Base-by-base conservation (phyloP, 2,113 vertebrate genomes). In the Lethenteron reissneri region DNA sequence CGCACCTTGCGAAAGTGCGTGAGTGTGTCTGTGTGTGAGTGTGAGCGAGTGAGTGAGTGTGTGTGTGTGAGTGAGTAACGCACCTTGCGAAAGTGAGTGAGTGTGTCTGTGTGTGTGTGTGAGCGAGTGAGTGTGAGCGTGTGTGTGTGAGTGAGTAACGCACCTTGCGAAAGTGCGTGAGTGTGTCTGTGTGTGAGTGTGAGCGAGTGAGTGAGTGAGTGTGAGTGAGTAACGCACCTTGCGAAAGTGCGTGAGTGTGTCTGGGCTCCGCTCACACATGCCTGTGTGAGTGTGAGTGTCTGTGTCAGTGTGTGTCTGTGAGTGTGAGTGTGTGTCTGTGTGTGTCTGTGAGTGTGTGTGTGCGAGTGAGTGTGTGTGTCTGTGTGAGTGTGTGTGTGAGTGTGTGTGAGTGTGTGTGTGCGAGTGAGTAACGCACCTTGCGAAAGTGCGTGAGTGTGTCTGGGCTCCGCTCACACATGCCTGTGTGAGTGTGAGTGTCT, bases 81-180 rank as follows among this genome's bases (percentile, higher is more conserved):
- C 85, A 99, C 94, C 88, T 99, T 99, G 84, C 92, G 86, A 78
- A 99, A 6, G 41, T 41, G 41, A 6, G 41, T 41, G 3, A 3
- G 41, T 41, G 41, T 41, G 41, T 5, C 4, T 41, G 92, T 25
- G 21, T 25, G 21, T 41, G 41, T 41, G 4, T 5, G 41, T 41
- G 41, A 3, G 41, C 5, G 41, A 3, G 41, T 6, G 41, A 3
- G 41, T 3, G 41, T 6, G 41, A 3, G 41, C 5, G 21, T 21
- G 41, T 41, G 21, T 21, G 21, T 21, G 21, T 21, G 21, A 21
- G 41, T 41, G 41, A 41, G 25, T 73, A 10, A 75, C 79, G 60
- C 85, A 99, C 92, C 88, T 99, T 99, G 84, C 92, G 86, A 78
- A 99, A 99, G 79, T 99, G 94, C 74, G 90, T 83, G 70, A 99